Percentiles rank a stretch among this genome's conserved stretches.
Conservation (phyloP, 1,140 invertebrate species). For the Caenorhabditis remanei region DNA sequence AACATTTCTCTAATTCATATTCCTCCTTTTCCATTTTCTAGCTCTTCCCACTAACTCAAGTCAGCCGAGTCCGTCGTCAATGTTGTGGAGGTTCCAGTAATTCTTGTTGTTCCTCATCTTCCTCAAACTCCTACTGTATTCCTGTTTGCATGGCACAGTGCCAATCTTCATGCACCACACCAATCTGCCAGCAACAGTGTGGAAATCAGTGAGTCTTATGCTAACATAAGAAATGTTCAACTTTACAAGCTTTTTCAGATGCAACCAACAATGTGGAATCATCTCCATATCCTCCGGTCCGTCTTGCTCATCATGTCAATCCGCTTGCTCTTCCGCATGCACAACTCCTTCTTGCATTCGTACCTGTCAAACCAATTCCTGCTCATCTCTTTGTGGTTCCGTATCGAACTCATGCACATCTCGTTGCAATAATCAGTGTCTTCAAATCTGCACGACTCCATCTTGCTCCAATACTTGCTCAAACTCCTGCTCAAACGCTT, state of each 20-base stretch:
- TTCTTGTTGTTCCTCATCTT: constrained; percentile 2
- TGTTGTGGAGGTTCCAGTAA: constrained; percentile 1
- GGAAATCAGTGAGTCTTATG: constrained; percentile 27
- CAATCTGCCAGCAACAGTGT: constrained; percentile 21
- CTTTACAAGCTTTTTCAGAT: not conserved
- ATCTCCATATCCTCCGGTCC: constrained; percentile 14
- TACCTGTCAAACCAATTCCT: constrained; percentile 30
- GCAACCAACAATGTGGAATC: constrained; percentile 26
- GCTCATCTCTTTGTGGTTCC: not conserved
- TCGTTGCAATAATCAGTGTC: constrained; percentile 16
- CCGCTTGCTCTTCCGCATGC: constrained; percentile 7
- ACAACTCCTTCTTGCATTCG: constrained; percentile 18
- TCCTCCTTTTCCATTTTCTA: not conserved
- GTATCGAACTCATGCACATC: not conserved
- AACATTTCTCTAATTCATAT: too few species aligned
- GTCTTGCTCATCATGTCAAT: constrained; percentile 23
- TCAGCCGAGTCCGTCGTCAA: constrained; percentile 36
- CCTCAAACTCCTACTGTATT: constrained; percentile 7
- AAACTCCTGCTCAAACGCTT: constrained; percentile 33
- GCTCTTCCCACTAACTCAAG: not conserved
- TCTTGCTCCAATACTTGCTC: constrained; percentile 23
- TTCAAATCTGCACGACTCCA: constrained; percentile 41
- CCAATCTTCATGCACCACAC: constrained; percentile 23
- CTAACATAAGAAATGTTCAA: not conserved
- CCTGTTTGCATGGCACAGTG: constrained; percentile 36